phyloP scores from a whole-genome alignment of 2,888 invertebrate genomes.

The Dastarcus helophoroides region DNA sequence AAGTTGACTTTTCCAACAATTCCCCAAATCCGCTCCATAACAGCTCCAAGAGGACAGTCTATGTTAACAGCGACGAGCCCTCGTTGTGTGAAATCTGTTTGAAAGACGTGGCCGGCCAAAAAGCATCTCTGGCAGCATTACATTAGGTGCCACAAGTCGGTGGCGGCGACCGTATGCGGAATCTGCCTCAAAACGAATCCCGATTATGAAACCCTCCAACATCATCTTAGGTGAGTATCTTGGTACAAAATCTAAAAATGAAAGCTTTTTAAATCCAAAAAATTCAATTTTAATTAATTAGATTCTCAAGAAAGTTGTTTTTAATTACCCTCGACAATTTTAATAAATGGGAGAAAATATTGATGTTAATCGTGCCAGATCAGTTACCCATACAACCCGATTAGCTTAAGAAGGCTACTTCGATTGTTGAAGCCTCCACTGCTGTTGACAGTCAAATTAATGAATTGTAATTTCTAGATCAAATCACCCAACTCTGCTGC shows the following conservation, averaged over 20 bases:
- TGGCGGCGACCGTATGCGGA: conserved; percentile 47
- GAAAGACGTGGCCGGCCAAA: conserved; percentile 48
- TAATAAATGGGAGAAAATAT: too few relatives aligned
- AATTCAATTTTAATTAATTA: too few relatives aligned
- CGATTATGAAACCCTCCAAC: conserved; percentile 39
- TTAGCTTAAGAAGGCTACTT: too few relatives aligned
- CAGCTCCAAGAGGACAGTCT: conserved; percentile 40
- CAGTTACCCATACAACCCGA: too few relatives aligned
- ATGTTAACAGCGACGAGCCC: conserved; percentile 40
- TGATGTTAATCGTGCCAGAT: too few relatives aligned
- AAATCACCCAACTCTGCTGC: conserved; percentile 39
- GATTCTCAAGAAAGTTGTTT: too few relatives aligned
- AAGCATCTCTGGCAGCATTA: conserved; percentile 51
- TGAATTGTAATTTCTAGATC: too few relatives aligned
- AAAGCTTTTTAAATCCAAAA: too few relatives aligned
- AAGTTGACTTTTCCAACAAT: conserved; percentile 9
- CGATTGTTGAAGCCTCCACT: too few relatives aligned
- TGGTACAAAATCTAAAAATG: too few relatives aligned
- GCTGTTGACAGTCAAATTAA: too few relatives aligned
- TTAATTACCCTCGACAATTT: too few relatives aligned
- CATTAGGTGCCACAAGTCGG: conserved; percentile 43
- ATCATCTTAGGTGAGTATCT: conserved; percentile 37
- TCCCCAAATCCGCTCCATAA: conserved; percentile 22
- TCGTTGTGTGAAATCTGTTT: conserved; percentile 45
- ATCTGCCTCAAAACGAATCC: conserved; percentile 46